Conservation (phyloP, 2,797 vertebrate species). For the Dendrocincla tyrannina region DNA sequence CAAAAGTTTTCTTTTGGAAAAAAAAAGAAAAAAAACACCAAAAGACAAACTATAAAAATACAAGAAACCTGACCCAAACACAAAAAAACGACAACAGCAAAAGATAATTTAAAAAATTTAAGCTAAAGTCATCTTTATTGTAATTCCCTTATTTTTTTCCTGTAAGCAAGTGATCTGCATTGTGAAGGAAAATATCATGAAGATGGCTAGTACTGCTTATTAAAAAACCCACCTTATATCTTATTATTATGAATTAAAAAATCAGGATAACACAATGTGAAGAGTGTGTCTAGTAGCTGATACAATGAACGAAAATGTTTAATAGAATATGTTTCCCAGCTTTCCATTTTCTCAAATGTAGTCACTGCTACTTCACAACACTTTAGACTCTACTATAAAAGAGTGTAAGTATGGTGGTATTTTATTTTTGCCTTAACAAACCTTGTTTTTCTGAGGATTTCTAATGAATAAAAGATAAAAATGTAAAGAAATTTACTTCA, state of each 20-base stretch:
- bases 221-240: background rate
- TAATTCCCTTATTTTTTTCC: background rate
- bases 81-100: too few relatives aligned
- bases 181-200: background rate
- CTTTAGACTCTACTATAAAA: background rate
- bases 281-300: background rate
- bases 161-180: background rate
- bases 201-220: background rate
- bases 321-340: background rate
- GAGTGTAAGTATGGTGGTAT: background rate
- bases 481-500: conserved; percentile 67
- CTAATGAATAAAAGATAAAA: conserved; percentile 71
- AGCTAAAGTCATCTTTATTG: background rate
- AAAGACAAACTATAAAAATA: too few relatives aligned
- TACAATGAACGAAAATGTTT: background rate
- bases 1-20: background rate
- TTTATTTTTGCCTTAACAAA: conserved; percentile 20
- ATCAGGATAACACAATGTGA: background rate
- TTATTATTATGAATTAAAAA: background rate
- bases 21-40: too few relatives aligned
- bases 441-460: conserved; percentile 31
- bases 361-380: background rate
- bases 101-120: background rate
- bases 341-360: background rate
- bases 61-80: background rate